Evolutionary conservation across 2,113 vertebrate genomes (phyloP).

Genomic region (Abramis brama): DNA sequence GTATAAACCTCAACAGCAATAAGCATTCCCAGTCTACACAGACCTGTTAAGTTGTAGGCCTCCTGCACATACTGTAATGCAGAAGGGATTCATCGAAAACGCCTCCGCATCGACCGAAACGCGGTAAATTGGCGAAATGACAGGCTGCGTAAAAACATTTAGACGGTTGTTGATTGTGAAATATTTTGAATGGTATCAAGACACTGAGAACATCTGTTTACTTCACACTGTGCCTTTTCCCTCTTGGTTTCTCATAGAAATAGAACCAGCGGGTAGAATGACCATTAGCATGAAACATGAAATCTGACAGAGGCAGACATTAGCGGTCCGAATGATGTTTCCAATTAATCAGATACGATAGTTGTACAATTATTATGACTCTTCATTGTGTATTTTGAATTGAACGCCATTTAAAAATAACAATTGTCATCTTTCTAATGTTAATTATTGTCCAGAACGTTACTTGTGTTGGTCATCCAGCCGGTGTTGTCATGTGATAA

Average conservation of each 20-base stretch:
- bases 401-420: not conserved
- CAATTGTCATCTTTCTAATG: not conserved
- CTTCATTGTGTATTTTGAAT: not conserved
- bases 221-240: not conserved
- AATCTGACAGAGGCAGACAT: not conserved
- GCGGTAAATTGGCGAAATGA: not conserved
- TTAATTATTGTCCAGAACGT: not conserved
- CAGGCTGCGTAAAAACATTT: not conserved
- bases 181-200: not conserved
- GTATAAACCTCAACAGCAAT: not conserved
- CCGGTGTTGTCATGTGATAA: not conserved
- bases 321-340: not conserved
- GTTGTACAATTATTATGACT: not conserved
- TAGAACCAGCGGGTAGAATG: not conserved
- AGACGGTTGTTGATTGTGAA: not conserved
- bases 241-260: constrained; percentile 11
- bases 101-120: not conserved
- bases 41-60: constrained; percentile 24
- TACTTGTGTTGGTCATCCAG: not conserved
- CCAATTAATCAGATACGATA: not conserved
- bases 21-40: not conserved
- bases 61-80: constrained; percentile 7
- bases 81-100: constrained; percentile 14
- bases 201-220: constrained; percentile 26
- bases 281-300: too few species aligned